Evolutionary conservation across 2,888 invertebrate genomes (phyloP).

Genomic region (Andrena dorsata): DNA sequence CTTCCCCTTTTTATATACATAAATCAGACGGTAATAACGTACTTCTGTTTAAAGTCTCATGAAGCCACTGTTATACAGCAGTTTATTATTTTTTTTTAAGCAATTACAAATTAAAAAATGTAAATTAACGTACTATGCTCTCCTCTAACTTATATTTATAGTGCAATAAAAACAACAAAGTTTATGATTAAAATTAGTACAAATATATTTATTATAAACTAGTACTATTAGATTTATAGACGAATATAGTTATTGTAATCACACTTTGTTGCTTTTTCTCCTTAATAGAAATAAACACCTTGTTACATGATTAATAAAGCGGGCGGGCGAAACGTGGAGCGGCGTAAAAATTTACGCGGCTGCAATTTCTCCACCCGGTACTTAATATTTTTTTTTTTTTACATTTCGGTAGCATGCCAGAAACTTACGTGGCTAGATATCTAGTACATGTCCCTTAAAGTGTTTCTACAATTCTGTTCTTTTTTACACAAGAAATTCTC

Average conservation of each 20-base stretch:
- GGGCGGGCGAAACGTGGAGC: slow-evolving; percentile 56
- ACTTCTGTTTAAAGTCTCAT: slow-evolving; percentile 46
- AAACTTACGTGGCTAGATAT: slow-evolving; percentile 54
- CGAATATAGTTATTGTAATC: slow-evolving; percentile 74
- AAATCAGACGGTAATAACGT: slow-evolving; percentile 52
- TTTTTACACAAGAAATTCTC: slow-evolving; percentile 57
- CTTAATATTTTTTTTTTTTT: slow-evolving; percentile 40
- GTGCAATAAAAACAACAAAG: slow-evolving; percentile 78
- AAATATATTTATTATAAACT: slow-evolving; percentile 78
- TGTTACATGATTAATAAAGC: slow-evolving; percentile 72
- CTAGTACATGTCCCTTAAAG: slow-evolving; percentile 45
- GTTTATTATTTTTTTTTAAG: slow-evolving; percentile 72
- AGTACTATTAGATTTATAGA: slow-evolving; percentile 72
- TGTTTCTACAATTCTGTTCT: slow-evolving; percentile 61
- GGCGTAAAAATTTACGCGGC: slow-evolving; percentile 59
- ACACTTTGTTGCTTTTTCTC: slow-evolving; percentile 75
- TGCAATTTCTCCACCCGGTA: slow-evolving; percentile 57
- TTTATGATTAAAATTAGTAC: slow-evolving; percentile 79
- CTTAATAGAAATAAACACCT: slow-evolving; percentile 74
- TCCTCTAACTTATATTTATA: slow-evolving; percentile 73
- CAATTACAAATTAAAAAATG: slow-evolving; percentile 74
- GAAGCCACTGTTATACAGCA: slow-evolving; percentile 71
- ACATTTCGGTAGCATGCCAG: slow-evolving; percentile 65
- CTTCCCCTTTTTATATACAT: not conserved
- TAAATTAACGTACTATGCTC: slow-evolving; percentile 71